Evolutionary conservation across 2,113 vertebrate species (phyloP).

Genomic region (Varanus komodoensis): DNA sequence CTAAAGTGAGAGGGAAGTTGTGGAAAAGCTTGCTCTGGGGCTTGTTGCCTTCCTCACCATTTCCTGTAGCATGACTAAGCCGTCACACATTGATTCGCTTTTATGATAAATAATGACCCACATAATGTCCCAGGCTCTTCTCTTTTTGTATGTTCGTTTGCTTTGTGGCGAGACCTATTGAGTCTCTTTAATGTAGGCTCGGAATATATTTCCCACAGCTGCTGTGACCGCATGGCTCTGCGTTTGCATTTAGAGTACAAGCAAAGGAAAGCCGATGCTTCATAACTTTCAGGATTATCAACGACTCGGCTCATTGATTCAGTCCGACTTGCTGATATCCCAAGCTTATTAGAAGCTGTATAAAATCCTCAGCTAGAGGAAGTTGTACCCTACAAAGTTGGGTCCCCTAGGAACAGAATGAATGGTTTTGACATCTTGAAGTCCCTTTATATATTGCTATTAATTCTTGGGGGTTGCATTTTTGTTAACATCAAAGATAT

Average conservation of each 20-base stretch:
- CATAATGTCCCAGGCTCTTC: not conserved
- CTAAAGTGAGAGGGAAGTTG: slow-evolving; percentile 20
- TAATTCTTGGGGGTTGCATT: slow-evolving; percentile 41
- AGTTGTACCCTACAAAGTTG: not conserved
- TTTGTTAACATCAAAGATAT: not conserved
- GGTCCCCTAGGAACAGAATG: not conserved
- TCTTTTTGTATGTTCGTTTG: not conserved
- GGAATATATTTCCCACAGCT: not conserved
- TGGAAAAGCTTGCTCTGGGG: not conserved
- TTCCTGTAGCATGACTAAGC: slow-evolving; percentile 29
- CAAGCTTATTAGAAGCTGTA: slow-evolving; percentile 42
- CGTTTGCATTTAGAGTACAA: not conserved
- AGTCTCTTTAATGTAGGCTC: not conserved
- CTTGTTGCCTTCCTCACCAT: slow-evolving; percentile 33
- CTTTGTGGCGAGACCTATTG: not conserved
- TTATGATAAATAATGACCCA: not conserved
- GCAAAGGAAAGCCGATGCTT: not conserved
- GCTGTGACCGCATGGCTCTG: not conserved
- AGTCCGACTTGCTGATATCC: slow-evolving; percentile 16
- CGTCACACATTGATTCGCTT: not conserved
- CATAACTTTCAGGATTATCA: not conserved
- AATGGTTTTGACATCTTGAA: not conserved
- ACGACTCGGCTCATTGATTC: not conserved
- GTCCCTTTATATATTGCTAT: slow-evolving; percentile 47
- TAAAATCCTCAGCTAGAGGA: not conserved